These are phyloP conservation scores for Crenichthys baileyi DNA, from an alignment of 2,797 vertebrate genomes.

Conservation along the genomic window DNA sequence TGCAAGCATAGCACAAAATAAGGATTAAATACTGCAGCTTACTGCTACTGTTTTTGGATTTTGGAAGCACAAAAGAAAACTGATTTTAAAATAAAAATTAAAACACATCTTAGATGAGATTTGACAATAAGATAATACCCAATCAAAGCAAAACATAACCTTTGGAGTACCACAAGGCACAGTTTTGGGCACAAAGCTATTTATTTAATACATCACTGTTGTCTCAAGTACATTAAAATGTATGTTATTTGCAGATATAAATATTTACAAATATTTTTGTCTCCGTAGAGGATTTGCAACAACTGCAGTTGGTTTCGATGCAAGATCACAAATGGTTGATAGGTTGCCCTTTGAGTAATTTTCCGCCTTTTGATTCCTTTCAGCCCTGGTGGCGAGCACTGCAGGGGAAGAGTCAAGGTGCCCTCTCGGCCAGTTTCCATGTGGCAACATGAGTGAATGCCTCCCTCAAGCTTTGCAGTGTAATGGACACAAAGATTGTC, in stretches of 20 bases:
- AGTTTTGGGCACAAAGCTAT: background rate
- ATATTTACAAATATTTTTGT: background rate
- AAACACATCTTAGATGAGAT: background rate
- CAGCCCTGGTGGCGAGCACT: conserved; percentile 53
- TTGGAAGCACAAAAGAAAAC: background rate
- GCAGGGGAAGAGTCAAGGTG: conserved; percentile 55
- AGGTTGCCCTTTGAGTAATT: background rate
- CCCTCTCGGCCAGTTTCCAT: conserved; percentile 85
- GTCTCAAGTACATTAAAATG: background rate
- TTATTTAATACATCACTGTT: background rate
- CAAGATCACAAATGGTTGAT: background rate
- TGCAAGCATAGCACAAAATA: background rate
- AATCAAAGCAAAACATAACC: background rate
- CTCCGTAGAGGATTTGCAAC: background rate
- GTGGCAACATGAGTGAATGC: conserved; percentile 82
- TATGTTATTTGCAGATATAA: background rate
- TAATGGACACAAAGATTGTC: conserved; percentile 83
- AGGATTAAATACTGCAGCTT: background rate
- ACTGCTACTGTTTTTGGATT: background rate
- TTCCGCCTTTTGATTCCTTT: background rate
- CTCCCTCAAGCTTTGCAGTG: conserved; percentile 82
- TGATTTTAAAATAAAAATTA: background rate
- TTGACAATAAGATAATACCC: background rate
- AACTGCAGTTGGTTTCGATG: background rate
- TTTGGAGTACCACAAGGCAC: background rate